These are phyloP conservation scores for Trinectes maculatus DNA, from an alignment of 2,113 vertebrate genomes.

Conservation along the genomic window DNA sequence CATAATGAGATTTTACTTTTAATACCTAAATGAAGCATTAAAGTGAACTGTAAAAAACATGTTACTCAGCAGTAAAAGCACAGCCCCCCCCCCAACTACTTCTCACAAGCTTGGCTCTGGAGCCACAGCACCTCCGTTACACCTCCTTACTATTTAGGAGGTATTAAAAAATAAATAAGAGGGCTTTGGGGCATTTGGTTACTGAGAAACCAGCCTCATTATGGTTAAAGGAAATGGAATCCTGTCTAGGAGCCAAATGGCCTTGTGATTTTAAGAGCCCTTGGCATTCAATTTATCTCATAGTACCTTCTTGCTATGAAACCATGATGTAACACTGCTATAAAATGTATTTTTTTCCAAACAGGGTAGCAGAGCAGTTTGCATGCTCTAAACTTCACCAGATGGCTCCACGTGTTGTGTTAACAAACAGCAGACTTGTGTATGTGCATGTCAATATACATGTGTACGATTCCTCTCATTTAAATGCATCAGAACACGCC, in stretches of 20 bases:
- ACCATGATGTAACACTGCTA: constrained; percentile 67
- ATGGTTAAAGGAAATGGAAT: constrained; percentile 78
- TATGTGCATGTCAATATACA: not conserved
- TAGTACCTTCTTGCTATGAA: constrained; percentile 71
- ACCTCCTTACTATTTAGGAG: constrained; percentile 59
- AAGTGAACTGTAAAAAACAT: constrained; percentile 9
- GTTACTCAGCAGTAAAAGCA: constrained; percentile 9
- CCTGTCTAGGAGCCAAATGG: constrained; percentile 65
- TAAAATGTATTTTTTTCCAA: constrained; percentile 76
- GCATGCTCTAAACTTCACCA: constrained; percentile 49
- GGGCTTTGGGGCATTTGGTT: constrained; percentile 71
- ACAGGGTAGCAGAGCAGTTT: constrained; percentile 34
- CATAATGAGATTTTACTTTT: constrained; percentile 9
- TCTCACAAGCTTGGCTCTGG: constrained; percentile 21
- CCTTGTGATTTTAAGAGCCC: constrained; percentile 72
- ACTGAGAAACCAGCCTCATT: constrained; percentile 73
- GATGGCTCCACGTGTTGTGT: constrained; percentile 38
- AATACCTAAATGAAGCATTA: constrained; percentile 38
- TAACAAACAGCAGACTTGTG: constrained; percentile 6
- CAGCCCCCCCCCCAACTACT: not conserved
- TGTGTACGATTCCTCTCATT: constrained; percentile 38
- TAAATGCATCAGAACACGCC: constrained; percentile 34
- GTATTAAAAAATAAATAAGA: constrained; percentile 61
- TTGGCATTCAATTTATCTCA: constrained; percentile 68
- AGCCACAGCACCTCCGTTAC: constrained; percentile 38